phyloP scores from a whole-genome alignment of 2,797 vertebrate genomes.

The Chrysocyon brachyurus region DNA sequence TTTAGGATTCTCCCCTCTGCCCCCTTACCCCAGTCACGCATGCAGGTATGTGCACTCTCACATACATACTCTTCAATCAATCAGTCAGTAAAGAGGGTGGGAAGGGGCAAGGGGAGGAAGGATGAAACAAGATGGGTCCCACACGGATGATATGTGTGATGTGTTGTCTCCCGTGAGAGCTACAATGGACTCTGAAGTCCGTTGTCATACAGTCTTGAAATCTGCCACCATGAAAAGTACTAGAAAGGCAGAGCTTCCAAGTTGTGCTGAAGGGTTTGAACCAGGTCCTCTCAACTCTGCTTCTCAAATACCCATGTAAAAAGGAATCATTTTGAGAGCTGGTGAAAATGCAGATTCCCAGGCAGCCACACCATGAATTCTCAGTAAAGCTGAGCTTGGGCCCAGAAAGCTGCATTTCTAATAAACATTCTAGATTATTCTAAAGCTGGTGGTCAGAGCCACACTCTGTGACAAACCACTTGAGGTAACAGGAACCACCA shows the following conservation, averaged over 20 bases:
- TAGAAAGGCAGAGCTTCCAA: background rate
- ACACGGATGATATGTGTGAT: fast-evolving
- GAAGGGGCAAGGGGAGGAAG: fast-evolving
- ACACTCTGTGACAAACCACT: background rate
- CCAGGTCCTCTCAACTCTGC: background rate
- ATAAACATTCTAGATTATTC: background rate
- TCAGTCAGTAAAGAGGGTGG: no score
- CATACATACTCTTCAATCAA: background rate
- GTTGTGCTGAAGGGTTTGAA: background rate
- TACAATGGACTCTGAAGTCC: fast-evolving
- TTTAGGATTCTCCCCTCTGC: background rate
- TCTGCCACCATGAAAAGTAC: background rate
- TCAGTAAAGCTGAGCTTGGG: background rate
- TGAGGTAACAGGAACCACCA: background rate
- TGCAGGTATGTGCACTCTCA: background rate
- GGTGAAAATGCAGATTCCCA: background rate
- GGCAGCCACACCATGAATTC: background rate
- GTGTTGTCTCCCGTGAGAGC: fast-evolving
- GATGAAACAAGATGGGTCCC: background rate
- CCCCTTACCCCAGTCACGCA: background rate
- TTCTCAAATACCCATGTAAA: background rate
- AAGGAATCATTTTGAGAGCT: background rate
- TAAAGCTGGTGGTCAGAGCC: background rate
- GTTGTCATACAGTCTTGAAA: background rate
- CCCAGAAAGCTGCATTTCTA: background rate